These are phyloP conservation scores for Octodon degus DNA, from an alignment of 2,113 vertebrate genomes.

Conservation along the genomic window DNA sequence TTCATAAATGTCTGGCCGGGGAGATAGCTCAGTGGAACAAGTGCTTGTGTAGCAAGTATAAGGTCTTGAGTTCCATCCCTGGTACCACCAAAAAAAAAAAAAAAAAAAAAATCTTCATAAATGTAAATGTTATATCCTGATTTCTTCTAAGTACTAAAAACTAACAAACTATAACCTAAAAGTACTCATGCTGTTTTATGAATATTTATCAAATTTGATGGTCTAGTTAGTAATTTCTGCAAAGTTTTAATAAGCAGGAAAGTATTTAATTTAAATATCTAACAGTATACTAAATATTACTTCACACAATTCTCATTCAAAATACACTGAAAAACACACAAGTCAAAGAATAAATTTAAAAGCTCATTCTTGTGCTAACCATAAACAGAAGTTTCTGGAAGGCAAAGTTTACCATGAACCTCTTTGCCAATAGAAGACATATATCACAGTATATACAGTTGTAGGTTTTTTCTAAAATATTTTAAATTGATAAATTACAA, in stretches of 20 bases:
- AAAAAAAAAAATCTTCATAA: background rate
- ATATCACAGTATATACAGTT: background rate
- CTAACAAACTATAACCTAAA: background rate
- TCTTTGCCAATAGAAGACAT: background rate
- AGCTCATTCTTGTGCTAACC: background rate
- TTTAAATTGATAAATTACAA: background rate
- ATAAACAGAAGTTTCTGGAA: background rate
- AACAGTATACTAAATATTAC: background rate
- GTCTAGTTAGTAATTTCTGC: background rate
- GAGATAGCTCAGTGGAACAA: no score
- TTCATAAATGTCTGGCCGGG: no score
- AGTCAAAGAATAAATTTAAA: background rate
- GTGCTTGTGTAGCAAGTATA: no score
- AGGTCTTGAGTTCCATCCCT: no score
- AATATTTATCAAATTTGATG: slow-evolving; percentile 33
- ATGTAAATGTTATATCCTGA: background rate
- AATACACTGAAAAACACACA: background rate
- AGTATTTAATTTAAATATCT: background rate
- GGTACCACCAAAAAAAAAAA: no score
- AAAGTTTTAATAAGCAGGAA: background rate
- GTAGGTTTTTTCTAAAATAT: background rate
- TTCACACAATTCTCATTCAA: slow-evolving; percentile 40
- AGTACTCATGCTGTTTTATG: background rate
- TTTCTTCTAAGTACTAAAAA: background rate
- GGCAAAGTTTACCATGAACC: background rate